phyloP scores from a whole-genome alignment of 1,140 invertebrate genomes.

The Drosophila auraria region DNA sequence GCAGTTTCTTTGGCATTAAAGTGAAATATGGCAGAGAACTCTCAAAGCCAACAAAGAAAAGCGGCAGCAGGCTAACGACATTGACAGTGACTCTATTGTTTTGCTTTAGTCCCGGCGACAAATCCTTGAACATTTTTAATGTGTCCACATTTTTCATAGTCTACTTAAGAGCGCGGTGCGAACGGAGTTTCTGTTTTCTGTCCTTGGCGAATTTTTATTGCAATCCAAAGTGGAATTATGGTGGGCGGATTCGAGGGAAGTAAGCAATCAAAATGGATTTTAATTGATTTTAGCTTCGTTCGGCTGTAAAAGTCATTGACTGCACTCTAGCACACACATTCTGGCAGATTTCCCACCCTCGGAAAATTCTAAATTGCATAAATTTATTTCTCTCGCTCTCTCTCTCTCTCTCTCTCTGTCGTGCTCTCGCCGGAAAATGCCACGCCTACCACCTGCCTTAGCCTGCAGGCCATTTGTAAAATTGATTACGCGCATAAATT shows the following conservation, averaged over 20 bases:
- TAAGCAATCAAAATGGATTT: conserved; percentile 78
- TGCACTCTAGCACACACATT: conserved; percentile 37
- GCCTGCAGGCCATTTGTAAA: conserved; percentile 81
- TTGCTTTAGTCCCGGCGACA: conserved; percentile 18
- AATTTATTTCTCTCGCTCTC: conserved; percentile 66
- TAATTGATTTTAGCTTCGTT: conserved; percentile 74
- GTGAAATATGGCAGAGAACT: conserved; percentile 65
- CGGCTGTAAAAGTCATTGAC: conserved; percentile 69
- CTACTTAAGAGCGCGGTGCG: conserved; percentile 25
- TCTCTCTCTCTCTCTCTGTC: neutral
- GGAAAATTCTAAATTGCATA: conserved; percentile 81
- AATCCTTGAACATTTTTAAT: conserved; percentile 43
- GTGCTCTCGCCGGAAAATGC: conserved; percentile 36
- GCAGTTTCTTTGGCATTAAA: conserved; percentile 61
- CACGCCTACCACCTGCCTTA: conserved; percentile 64
- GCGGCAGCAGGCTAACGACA: conserved; percentile 27
- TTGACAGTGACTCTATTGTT: conserved; percentile 55
- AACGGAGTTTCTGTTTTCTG: neutral
- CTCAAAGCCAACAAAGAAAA: conserved; percentile 29
- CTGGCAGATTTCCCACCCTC: conserved; percentile 29
- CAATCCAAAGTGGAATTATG: conserved; percentile 9
- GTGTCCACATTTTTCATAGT: conserved; percentile 48
- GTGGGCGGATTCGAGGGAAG: conserved; percentile 16
- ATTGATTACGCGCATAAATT: conserved; percentile 84
- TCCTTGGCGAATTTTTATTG: neutral